These are phyloP conservation scores for Chrysaora quinquecirrha DNA, from an alignment of 30 jellyfish, hydroid and myxozoan genomes.

Conservation along the genomic window DNA sequence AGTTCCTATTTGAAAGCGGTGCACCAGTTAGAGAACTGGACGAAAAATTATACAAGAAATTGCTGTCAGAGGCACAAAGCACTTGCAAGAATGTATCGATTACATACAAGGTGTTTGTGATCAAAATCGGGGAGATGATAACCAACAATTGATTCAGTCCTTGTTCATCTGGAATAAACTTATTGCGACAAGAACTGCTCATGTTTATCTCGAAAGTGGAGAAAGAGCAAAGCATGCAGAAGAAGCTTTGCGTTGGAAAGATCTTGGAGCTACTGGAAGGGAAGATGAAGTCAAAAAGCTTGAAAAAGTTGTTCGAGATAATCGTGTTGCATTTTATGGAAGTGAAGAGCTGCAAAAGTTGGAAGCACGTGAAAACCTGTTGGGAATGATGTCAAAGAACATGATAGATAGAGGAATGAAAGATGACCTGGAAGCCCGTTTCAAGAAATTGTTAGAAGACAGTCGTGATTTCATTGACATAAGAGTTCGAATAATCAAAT, in stretches of 20 bases:
- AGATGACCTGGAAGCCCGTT: background rate
- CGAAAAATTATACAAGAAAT: background rate
- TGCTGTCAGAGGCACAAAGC: background rate
- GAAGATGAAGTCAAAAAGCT: background rate
- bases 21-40: background rate
- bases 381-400: background rate
- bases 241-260: background rate
- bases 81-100: background rate
- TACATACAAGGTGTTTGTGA: background rate
- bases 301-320: background rate
- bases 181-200: background rate
- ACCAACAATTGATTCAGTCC: background rate
- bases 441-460: background rate
- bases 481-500: background rate
- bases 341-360: background rate
- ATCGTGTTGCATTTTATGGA: background rate
- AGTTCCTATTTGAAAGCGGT: background rate
- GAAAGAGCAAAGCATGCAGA: background rate
- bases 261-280: background rate
- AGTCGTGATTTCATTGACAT: background rate
- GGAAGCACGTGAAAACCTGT: background rate
- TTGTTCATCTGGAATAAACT: background rate
- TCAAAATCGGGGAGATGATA: background rate
- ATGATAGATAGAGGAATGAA: background rate
- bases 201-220: too few relatives aligned